phyloP scores from a whole-genome alignment of 2,113 vertebrate genomes.

The Scopus umbretta region DNA sequence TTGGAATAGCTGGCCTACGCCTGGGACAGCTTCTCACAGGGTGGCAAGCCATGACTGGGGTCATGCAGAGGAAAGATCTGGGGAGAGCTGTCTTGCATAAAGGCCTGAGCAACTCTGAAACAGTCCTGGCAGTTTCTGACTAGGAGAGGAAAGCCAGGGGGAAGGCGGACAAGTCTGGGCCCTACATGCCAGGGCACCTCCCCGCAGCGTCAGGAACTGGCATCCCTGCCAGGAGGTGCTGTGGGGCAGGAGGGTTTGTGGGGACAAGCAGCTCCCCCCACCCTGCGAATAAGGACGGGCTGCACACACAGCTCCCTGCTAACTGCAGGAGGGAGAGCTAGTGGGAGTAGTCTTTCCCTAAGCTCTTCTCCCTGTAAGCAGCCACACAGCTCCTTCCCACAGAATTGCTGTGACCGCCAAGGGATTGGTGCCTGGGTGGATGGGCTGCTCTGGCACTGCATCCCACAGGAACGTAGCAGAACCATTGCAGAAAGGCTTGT shows the following conservation, averaged over 20 bases:
- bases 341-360: background rate
- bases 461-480: background rate
- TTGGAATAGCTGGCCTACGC: constrained; percentile 15
- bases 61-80: background rate
- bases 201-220: background rate
- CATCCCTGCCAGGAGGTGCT: background rate
- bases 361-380: background rate
- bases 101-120: background rate
- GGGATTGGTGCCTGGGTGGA: background rate
- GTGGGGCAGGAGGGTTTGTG: background rate
- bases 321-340: background rate
- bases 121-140: background rate
- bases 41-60: background rate
- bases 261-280: background rate
- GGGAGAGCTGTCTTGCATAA: background rate
- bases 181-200: background rate
- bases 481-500: background rate
- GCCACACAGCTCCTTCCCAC: background rate
- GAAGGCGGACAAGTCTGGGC: background rate
- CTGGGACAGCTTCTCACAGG: rapidly evolving
- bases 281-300: rapidly evolving
- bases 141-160: background rate
- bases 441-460: rapidly evolving
- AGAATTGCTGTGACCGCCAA: background rate
- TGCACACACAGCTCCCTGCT: background rate